Conservation (phyloP, 2,113 vertebrate species). For the Symphodus melops region DNA sequence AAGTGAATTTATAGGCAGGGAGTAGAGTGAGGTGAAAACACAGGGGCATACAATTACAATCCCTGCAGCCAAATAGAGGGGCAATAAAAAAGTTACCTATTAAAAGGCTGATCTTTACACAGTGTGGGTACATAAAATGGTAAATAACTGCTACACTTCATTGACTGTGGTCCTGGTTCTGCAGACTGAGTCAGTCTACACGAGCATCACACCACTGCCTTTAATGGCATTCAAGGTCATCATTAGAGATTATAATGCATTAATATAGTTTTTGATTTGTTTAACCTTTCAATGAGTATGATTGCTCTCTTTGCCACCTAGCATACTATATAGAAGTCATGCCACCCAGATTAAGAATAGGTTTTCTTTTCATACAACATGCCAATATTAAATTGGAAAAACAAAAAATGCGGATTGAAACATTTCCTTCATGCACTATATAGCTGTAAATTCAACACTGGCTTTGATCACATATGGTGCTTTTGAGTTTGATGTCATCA, state of each 20-base stretch:
- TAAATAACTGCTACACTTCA: conserved; percentile 41
- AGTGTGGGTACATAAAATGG: conserved; percentile 10
- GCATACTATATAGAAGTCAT: neutral
- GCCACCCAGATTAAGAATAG: neutral
- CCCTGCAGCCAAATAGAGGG: conserved; percentile 9
- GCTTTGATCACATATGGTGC: neutral
- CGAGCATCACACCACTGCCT: conserved; percentile 30
- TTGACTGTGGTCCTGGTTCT: conserved; percentile 16
- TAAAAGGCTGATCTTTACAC: conserved; percentile 52
- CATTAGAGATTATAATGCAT: conserved; percentile 29
- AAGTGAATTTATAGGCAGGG: conserved; percentile 43
- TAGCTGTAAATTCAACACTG: neutral
- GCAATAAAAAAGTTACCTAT: conserved; percentile 61
- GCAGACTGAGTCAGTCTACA: neutral
- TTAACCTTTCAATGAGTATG: conserved; percentile 28
- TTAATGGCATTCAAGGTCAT: conserved; percentile 42
- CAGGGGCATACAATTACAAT: conserved; percentile 48
- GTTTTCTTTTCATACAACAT: neutral
- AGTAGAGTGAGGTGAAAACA: conserved; percentile 27
- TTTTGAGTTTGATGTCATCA: neutral
- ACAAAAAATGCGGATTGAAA: neutral
- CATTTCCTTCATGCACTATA: neutral
- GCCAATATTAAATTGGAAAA: neutral
- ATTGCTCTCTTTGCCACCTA: neutral
- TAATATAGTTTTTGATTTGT: conserved; percentile 42